Conservation (phyloP, 2,888 invertebrate species). For the Omphaloscelis lunosa region DNA sequence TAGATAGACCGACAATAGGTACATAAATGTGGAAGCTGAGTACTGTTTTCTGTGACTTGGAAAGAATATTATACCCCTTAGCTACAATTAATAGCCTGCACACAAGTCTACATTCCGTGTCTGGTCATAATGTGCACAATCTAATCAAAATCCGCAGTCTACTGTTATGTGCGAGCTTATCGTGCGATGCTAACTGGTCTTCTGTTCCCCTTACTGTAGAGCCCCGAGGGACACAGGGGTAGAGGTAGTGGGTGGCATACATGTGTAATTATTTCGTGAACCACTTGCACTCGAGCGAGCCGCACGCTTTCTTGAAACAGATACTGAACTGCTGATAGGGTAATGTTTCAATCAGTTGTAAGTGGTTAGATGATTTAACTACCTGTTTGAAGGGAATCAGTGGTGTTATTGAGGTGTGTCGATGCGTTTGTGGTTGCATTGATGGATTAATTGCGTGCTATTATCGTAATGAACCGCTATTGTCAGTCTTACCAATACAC, state of each 20-base stretch:
- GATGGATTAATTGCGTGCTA: not conserved
- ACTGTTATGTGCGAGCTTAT: conserved; percentile 32
- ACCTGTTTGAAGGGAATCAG: conserved; percentile 23
- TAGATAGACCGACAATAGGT: not conserved
- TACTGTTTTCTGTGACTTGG: not conserved
- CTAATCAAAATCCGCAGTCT: conserved; percentile 30
- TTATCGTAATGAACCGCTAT: conserved; percentile 7
- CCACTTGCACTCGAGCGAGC: conserved; percentile 41
- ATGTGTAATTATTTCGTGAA: conserved; percentile 66
- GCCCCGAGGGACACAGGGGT: conserved; percentile 21
- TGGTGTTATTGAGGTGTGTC: conserved; percentile 14
- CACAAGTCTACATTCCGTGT: conserved; percentile 12
- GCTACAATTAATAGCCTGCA: not conserved
- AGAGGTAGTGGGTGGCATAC: conserved; percentile 46
- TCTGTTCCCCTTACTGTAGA: conserved; percentile 2
- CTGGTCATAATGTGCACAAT: conserved; percentile 31
- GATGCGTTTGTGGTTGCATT: not conserved
- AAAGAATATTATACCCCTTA: too few relatives aligned
- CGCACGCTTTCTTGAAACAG: conserved; percentile 44
- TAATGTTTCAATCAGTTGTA: conserved; percentile 50
- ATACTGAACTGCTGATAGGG: conserved; percentile 40
- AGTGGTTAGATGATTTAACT: conserved; percentile 11
- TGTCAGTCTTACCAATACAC: not conserved
- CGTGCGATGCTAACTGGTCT: conserved; percentile 27
- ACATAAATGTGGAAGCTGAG: not conserved